Evolutionary conservation across 2,797 vertebrate genomes (phyloP), one percentile per base, ranked within the genome.

Genomic region (Hyperoplus immaculatus): DNA sequence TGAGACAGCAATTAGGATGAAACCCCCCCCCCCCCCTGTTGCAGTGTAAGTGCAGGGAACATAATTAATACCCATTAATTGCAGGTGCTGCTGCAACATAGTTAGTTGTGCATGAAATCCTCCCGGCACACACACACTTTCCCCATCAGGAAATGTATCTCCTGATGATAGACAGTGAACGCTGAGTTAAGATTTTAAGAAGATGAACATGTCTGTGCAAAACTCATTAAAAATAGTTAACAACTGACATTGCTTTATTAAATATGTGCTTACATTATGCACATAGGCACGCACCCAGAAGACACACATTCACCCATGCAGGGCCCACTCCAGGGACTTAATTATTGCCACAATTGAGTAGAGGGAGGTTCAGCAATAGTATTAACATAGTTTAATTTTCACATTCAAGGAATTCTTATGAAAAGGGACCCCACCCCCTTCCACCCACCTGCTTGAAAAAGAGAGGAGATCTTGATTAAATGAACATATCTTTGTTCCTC

Each of bases 301-400:
- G 4, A 66, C 73, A 77, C 69, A 69, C 60, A 49, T 38, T 8
- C 59, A 38, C 12, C 16, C 56, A 66, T 29, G 29, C 29, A 29
- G 29, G n/a, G 42, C 69, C 79, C 69, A 88, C 94, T 89, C 91
- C 59, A 66, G 93, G 93, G 94, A 94, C 90, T 86, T 93, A 94
- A 94, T 95, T 94, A 94, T 94, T 91, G 92, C 89, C 80, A 88
- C 80, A 89, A 89, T 75, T 76, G 73, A 90, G 92, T 76, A 86
- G 85, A 84, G 78, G 79, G 77, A 88, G 91, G 80, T 84, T 78
- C 68, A 74, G 86, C 90, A 89, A 92, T 92, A 92, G 88, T 93
- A 93, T 95, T 94, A 93, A 89, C 90, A 89, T 65, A 82, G 85
- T 82, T 93, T 93, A 83, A 91, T 89, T 93, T 90, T 86, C 73